These are phyloP conservation scores for Phaethon lepturus DNA, from an alignment of 2,113 vertebrate species.

Conservation along the genomic window DNA sequence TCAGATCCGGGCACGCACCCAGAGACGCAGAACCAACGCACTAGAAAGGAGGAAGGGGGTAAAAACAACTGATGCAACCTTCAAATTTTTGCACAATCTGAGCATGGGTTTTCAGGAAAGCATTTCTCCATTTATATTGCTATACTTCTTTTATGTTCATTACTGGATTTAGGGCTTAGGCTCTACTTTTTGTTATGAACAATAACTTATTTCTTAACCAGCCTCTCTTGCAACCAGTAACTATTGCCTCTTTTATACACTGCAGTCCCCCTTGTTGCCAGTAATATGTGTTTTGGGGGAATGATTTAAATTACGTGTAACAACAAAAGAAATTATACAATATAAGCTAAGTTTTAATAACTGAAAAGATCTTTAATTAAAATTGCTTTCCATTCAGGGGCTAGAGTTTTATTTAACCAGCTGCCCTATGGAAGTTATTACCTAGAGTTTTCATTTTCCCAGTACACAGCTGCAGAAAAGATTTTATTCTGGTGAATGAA, in stretches of 20 bases:
- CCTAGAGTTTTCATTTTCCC: slow-evolving; percentile 47
- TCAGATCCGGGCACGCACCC: rapidly evolving
- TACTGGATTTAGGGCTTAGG: not conserved
- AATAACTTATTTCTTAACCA: slow-evolving; percentile 17
- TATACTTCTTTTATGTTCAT: not conserved
- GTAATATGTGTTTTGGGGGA: not conserved
- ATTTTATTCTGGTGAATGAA: slow-evolving; percentile 67
- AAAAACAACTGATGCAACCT: not conserved
- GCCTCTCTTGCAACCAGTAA: slow-evolving; percentile 40
- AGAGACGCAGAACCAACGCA: rapidly evolving
- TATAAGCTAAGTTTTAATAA: slow-evolving; percentile 54
- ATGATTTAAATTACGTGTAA: slow-evolving; percentile 45
- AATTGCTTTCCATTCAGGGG: slow-evolving; percentile 18
- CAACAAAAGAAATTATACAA: slow-evolving; percentile 37
- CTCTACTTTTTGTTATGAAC: not conserved
- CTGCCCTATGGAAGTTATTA: slow-evolving; percentile 51
- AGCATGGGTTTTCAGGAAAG: not conserved
- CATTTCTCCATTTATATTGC: not conserved
- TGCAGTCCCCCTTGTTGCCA: slow-evolving; percentile 15
- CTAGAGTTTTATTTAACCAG: slow-evolving; percentile 55
- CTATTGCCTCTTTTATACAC: slow-evolving; percentile 24
- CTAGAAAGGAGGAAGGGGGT: not conserved
- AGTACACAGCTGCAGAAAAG: slow-evolving; percentile 56
- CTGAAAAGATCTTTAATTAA: slow-evolving; percentile 41
- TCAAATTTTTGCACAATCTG: not conserved